Base-by-base conservation (phyloP, 1,140 invertebrate genomes). In the Atta texana region DNA sequence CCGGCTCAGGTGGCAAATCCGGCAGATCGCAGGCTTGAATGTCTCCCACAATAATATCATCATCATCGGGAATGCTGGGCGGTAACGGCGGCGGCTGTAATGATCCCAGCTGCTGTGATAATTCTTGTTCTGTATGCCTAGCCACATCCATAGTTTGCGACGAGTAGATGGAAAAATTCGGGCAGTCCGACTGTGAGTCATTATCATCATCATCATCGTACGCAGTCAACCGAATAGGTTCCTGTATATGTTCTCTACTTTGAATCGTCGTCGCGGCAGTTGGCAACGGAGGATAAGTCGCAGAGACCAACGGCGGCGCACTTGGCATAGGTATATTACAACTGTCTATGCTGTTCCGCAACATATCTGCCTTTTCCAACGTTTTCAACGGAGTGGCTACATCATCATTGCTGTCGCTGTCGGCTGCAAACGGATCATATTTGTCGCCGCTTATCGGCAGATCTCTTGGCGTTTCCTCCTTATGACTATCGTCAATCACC, bases 91-190 rank as follows among this genome's bases (percentile, higher is more conserved):
- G 92, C 16, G 92, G 92, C 55, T 93, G 90, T 0, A 95, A 78
- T 0, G 95, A 94, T 59, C 94, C 94, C 2, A 95, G 94, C 71
- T 95, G 94, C 18, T 94, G 93, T 0, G 94, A 93, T 63, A 96
- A 92, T 78, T 94, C 91, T 91, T 96, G 89, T 92, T 96, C 94
- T 4, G 95, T 95, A 53, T 95, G 95, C 86, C 97, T 96, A 0
- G 97, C 97, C 51, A 98, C 96, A 77, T 97, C 96, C 92, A 98
- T 97, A 34, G 97, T 98, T 88, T 97, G 96, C 4, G 97, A 96
- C 0, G 97, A 98, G 94, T 98, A 98, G 77, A 98, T 97, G 5
- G 97, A 97, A 92, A 98, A 98, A 92, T 98, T 98, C 5, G 97
- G 97, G 95, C 97, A 98, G 85, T 97, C 97, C 0, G 97, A 96